Conservation (phyloP, 2,888 invertebrate genomes). For the Melanotus villosus region DNA sequence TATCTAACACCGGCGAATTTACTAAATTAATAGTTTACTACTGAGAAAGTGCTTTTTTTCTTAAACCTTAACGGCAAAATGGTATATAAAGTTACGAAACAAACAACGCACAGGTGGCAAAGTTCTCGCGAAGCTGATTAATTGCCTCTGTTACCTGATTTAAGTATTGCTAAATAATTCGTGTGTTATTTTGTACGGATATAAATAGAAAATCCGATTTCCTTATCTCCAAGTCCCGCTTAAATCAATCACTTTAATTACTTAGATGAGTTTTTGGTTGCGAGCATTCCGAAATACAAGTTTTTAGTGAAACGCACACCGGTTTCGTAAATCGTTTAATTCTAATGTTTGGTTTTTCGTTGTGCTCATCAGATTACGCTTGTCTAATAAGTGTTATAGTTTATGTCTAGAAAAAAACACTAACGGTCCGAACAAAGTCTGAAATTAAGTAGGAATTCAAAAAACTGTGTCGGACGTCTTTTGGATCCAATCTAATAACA, state of each 20-base stretch:
- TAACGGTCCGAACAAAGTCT: constrained; percentile 4
- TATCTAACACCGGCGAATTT: no score
- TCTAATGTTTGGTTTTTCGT: not conserved
- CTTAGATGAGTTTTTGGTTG: constrained; percentile 22
- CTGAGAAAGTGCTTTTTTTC: constrained; percentile 30
- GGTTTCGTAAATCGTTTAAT: not conserved
- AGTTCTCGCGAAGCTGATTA: constrained; percentile 37
- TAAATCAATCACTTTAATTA: constrained; percentile 37
- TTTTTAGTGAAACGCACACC: constrained; percentile 6
- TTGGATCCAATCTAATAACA: constrained; percentile 3
- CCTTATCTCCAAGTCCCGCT: constrained; percentile 11
- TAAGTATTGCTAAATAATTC: constrained; percentile 40
- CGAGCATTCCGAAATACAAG: constrained; percentile 31
- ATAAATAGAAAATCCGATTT: constrained; percentile 36
- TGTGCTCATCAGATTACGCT: constrained; percentile 17
- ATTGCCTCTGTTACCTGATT: constrained; percentile 36
- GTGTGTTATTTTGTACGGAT: constrained; percentile 9
- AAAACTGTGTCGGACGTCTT: constrained; percentile 9
- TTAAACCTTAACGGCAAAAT: constrained; percentile 10
- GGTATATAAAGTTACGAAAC: constrained; percentile 40
- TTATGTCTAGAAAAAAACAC: not conserved
- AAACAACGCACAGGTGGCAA: constrained; percentile 33
- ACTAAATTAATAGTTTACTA: no score
- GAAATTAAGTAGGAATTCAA: constrained; percentile 10
- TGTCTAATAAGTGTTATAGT: constrained; percentile 13